Conservation (phyloP, 2,888 invertebrate genomes). For the Leucophenga maculata region DNA sequence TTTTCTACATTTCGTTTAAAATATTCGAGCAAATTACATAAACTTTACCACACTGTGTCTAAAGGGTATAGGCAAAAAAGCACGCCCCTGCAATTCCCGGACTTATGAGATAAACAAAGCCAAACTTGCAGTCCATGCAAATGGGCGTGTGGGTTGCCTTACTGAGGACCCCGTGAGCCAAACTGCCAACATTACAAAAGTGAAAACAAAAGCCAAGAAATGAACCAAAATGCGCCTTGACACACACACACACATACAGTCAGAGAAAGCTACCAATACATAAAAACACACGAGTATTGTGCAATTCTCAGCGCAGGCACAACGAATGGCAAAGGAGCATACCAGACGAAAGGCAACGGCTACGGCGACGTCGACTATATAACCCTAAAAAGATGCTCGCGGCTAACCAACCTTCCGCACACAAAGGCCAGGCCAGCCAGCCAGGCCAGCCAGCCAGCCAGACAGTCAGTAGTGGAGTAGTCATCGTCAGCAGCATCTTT, state of each 20-base stretch:
- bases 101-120: slow-evolving; percentile 25
- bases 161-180: slow-evolving; percentile 31
- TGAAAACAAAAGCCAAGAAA: slow-evolving; percentile 67
- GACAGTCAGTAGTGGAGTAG: not conserved
- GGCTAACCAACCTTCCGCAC: slow-evolving; percentile 67
- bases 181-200: slow-evolving; percentile 53
- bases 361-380: slow-evolving; percentile 60
- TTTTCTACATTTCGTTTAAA: not conserved
- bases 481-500: slow-evolving; percentile 39
- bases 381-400: slow-evolving; percentile 61
- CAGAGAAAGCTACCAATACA: slow-evolving; percentile 35
- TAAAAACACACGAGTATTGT: not conserved
- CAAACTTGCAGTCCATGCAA: not conserved
- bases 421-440: slow-evolving; percentile 61
- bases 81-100: slow-evolving; percentile 43
- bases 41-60: too few relatives aligned
- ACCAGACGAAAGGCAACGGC: slow-evolving; percentile 35
- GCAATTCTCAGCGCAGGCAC: slow-evolving; percentile 32
- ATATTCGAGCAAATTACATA: slow-evolving; percentile 39
- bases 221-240: slow-evolving; percentile 59
- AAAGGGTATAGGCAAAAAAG: slow-evolving; percentile 20
- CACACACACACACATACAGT: slow-evolving; percentile 30
- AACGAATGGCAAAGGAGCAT: slow-evolving; percentile 18
- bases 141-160: not conserved
- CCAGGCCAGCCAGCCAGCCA: slow-evolving; percentile 37